Conservation (phyloP, 2,888 invertebrate genomes). For the Allolobophora icterica region DNA sequence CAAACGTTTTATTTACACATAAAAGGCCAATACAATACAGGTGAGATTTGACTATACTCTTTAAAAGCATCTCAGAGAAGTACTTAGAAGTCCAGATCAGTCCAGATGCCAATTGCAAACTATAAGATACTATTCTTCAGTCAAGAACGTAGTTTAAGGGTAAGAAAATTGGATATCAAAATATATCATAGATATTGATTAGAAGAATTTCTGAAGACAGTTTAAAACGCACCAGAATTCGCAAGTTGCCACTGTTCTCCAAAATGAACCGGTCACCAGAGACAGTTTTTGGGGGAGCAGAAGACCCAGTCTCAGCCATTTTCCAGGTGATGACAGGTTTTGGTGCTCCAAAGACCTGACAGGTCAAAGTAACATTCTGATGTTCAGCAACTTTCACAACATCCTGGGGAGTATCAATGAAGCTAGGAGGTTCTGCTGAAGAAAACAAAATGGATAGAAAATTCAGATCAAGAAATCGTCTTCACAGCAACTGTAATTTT, state of each 20-base stretch:
- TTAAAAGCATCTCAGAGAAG: background rate
- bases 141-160: background rate
- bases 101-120: background rate
- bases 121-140: background rate
- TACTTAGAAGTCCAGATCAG: background rate
- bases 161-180: background rate
- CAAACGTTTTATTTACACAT: background rate
- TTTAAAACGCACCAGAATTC: conserved; percentile 33
- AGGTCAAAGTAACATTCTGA: conserved; percentile 64
- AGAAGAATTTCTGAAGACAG: background rate
- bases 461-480: background rate
- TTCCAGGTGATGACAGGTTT: conserved; percentile 92
- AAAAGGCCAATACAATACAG: background rate
- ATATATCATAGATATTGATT: background rate
- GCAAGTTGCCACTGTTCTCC: conserved; percentile 34
- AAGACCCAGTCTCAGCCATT: background rate
- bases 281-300: background rate
- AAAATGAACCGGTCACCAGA: conserved; percentile 32
- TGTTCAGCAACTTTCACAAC: conserved; percentile 58
- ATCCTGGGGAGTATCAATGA: conserved; percentile 77
- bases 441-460: background rate
- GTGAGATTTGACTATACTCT: background rate
- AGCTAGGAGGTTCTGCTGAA: conserved; percentile 73
- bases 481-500: background rate
- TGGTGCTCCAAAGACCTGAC: conserved; percentile 93